Evolutionary conservation across 1,140 invertebrate species (phyloP).

Genomic region (Oncopodura yosiiana): DNA sequence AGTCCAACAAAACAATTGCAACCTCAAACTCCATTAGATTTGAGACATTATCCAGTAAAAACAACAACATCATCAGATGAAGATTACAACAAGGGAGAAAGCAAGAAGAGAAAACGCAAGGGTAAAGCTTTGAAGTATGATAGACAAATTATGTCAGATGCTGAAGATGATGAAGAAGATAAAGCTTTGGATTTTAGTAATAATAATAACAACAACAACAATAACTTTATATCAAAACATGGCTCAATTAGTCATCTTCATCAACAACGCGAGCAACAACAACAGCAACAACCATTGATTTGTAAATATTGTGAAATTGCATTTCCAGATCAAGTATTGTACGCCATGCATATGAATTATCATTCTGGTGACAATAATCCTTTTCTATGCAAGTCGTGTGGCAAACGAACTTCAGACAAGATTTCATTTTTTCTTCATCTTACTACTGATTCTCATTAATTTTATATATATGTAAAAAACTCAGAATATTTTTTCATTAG

Average conservation of each 20-base stretch:
- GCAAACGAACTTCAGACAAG: conserved; percentile 65
- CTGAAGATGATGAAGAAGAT: conserved; percentile 17
- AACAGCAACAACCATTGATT: conserved; percentile 45
- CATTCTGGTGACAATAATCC: conserved; percentile 75
- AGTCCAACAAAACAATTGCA: neutral
- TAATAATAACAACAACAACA: conserved; percentile 20
- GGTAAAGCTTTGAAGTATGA: conserved; percentile 67
- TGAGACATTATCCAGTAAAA: conserved; percentile 22
- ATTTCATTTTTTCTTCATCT: conserved; percentile 88
- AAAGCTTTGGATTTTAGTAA: conserved; percentile 31
- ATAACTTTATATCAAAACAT: conserved; percentile 2
- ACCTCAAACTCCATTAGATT: conserved; percentile 26
- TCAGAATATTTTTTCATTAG: too few relatives aligned
- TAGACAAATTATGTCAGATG: conserved; percentile 44
- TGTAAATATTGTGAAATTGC: conserved; percentile 82
- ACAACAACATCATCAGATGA: conserved; percentile 22
- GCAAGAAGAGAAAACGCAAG: conserved; percentile 59
- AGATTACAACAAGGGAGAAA: conserved; percentile 19
- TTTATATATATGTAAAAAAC: too few relatives aligned
- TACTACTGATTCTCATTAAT: conserved; percentile 63
- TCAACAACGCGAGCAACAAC: conserved; percentile 10
- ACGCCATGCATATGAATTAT: conserved; percentile 91
- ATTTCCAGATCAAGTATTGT: conserved; percentile 83
- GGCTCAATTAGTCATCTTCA: neutral
- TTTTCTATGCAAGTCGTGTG: conserved; percentile 91